Base-by-base conservation (phyloP, 2,113 vertebrate genomes). In the Gymnarchus niloticus region DNA sequence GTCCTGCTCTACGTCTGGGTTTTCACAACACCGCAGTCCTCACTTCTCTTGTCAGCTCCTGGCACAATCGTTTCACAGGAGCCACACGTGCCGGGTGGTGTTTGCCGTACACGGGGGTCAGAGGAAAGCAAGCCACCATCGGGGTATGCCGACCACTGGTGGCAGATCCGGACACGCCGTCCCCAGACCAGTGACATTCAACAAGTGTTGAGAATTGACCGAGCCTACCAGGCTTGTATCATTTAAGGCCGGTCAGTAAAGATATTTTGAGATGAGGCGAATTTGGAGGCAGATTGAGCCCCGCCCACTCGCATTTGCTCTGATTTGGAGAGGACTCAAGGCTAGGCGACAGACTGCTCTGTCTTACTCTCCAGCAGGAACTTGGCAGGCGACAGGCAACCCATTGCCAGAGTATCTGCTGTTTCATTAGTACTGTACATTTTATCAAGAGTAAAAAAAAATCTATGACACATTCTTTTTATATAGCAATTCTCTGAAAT, bases 351-450 rank as follows among this genome's bases (percentile, higher is more conserved):
- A 82, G 80, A 54, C 80, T 54, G 49, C 49, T 52, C 49, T 54
- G 51, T 56, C 49, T 82, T 54, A 33, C 25, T 82, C 44, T 33
- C 80, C 51, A 33, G 80, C 28, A 37, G 80, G 80, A 82, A 14
- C 51, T 33, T 82, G 80, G 80, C 80, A 54, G 80, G 51, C 25
- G 25, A 54, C 28, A 14, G 56, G 51, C 8, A 54, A 52, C 51
- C 28, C 49, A 54, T 54, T 82, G 48, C 51, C 80, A 82, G 51
- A 28, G 48, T 48, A 81, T 81, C 54, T 54, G 80, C 51, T 6
- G 17, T 82, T 54, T 82, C 80, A 54, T 52, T 54, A 82, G 25
- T 54, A 82, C 6, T 82, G 80, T 56, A 82, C 80, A 28, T 61
- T 73, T 73, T 69, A 37, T 41, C 65, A 41, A 41, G 33, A 19